Evolutionary conservation across 2,113 vertebrate species (phyloP).

Genomic region (Tringa solitaria): DNA sequence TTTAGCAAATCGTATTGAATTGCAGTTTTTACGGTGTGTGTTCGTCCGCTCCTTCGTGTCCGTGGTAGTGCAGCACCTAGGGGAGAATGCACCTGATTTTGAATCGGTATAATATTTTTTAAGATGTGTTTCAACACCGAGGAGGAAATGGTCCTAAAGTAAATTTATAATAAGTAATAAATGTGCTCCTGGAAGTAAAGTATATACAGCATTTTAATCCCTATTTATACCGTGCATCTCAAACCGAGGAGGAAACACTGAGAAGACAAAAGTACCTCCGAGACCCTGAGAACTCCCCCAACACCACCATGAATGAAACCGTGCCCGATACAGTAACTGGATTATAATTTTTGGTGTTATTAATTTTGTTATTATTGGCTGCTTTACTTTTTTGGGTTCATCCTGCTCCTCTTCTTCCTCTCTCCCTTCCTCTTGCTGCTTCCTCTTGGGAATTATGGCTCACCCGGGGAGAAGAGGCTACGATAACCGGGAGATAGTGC

Average conservation of each 20-base stretch:
- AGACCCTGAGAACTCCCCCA: constrained; percentile 71
- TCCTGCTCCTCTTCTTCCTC: constrained; percentile 59
- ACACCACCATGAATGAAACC: constrained; percentile 76
- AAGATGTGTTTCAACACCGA: constrained; percentile 62
- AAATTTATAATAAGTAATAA: constrained; percentile 60
- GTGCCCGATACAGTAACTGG: constrained; percentile 73
- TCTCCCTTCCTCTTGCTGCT: constrained; percentile 60
- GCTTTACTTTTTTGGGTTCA: constrained; percentile 60
- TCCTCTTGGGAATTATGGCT: constrained; percentile 74
- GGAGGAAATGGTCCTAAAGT: constrained; percentile 68
- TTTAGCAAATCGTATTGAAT: constrained; percentile 18
- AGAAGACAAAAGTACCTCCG: constrained; percentile 73
- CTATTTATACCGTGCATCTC: constrained; percentile 70
- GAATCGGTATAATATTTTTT: constrained; percentile 19
- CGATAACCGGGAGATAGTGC: constrained; percentile 81
- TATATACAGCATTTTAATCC: constrained; percentile 63
- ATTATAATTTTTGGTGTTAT: constrained; percentile 70
- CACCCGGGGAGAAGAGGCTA: constrained; percentile 78
- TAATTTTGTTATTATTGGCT: constrained; percentile 63
- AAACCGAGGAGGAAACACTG: constrained; percentile 71
- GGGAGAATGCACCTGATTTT: constrained; percentile 67
- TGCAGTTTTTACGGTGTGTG: background rate
- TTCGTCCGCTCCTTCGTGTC: constrained; percentile 3
- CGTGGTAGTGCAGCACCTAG: background rate
- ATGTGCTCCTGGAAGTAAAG: constrained; percentile 75